Evolutionary conservation across 2,113 vertebrate genomes (phyloP).

Genomic region (Oryzias curvinotus): DNA sequence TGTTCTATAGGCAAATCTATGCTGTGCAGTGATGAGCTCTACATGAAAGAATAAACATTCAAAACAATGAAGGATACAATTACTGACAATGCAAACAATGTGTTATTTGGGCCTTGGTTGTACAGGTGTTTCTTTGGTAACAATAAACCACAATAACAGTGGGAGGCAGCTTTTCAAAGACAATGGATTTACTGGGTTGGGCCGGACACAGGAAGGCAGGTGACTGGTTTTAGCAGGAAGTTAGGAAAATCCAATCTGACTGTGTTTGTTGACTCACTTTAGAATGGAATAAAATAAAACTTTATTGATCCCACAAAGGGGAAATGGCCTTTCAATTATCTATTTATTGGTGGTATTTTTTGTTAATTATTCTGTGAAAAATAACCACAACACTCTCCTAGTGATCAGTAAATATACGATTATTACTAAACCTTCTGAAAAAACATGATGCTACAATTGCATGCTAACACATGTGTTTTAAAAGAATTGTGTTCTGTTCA

Average conservation of each 20-base stretch:
- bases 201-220: not conserved
- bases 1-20: too few species aligned
- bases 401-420: too few species aligned
- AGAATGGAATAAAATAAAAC: not conserved
- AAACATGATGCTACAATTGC: too few species aligned
- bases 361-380: too few species aligned
- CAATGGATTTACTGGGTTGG: constrained; percentile 18
- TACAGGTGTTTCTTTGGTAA: constrained; percentile 10
- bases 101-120: not conserved
- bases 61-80: not conserved
- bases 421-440: too few species aligned
- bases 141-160: constrained; percentile 18
- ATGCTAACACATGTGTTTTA: too few species aligned
- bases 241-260: not conserved
- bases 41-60: not conserved
- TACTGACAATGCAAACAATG: not conserved
- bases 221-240: constrained; percentile 17
- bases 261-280: constrained; percentile 1
- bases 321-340: not conserved
- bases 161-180: constrained; percentile 22
- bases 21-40: not conserved
- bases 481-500: too few species aligned
- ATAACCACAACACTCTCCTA: too few species aligned
- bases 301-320: not conserved
- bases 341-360: not conserved